Conservation (phyloP, 2,888 invertebrate genomes). For the Zygaena filipendulae region DNA sequence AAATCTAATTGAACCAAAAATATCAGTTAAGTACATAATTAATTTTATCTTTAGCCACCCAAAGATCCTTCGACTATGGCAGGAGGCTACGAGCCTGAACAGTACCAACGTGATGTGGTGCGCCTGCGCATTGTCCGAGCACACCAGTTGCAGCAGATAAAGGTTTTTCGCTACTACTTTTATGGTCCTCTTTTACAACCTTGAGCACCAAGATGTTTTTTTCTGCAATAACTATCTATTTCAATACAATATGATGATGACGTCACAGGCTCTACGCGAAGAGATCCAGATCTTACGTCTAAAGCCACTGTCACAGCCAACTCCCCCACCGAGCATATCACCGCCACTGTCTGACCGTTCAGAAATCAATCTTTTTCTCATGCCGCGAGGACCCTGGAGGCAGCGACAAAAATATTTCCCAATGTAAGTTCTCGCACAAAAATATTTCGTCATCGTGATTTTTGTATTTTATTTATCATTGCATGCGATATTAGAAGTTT, state of each 20-base stretch:
- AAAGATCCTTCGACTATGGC: constrained; percentile 32
- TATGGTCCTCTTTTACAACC: neutral
- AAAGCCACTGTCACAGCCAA: constrained; percentile 34
- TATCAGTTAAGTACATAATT: too few relatives aligned
- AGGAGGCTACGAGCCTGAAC: constrained; percentile 39
- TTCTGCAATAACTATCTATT: too few relatives aligned
- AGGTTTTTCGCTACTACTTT: constrained; percentile 37
- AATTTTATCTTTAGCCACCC: constrained; percentile 22
- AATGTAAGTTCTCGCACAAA: constrained; percentile 40
- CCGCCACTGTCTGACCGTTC: constrained; percentile 24
- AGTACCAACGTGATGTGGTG: constrained; percentile 50
- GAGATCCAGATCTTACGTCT: constrained; percentile 40
- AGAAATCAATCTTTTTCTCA: constrained; percentile 29
- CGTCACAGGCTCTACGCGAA: constrained; percentile 39
- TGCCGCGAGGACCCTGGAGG: constrained; percentile 21
- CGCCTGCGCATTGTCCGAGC: constrained; percentile 48
- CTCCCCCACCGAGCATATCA: constrained; percentile 12
- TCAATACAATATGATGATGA: too few relatives aligned
- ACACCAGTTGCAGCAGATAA: constrained; percentile 59
- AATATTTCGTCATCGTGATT: too few relatives aligned
- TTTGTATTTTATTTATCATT: too few relatives aligned
- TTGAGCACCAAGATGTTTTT: too few relatives aligned
- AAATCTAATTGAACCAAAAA: neutral
- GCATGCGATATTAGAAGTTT: too few relatives aligned
- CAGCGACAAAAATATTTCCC: constrained; percentile 43